A percentile compares a stretch with the other conserved stretches of the same genome.
These are phyloP conservation scores for Drosophila bocqueti DNA, from an alignment of 1,140 invertebrate species.

Conservation along the genomic window DNA sequence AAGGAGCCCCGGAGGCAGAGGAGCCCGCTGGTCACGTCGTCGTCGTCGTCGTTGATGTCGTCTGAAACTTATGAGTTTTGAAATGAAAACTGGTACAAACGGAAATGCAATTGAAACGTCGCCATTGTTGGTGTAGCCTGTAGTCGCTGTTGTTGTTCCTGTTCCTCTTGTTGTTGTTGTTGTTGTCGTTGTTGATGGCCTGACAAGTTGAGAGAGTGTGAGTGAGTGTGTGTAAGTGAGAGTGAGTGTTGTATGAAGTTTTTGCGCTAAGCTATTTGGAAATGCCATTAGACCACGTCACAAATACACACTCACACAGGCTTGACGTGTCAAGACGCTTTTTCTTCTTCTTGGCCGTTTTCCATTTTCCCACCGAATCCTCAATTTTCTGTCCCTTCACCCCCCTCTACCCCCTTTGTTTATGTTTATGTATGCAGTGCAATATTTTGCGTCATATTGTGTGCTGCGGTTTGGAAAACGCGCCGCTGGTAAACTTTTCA, in stretches of 20 bases:
- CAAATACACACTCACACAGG: slow-evolving; percentile 43
- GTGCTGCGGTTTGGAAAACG: slow-evolving; percentile 55
- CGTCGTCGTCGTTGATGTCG: slow-evolving; percentile 62
- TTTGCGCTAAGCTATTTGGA: slow-evolving; percentile 77
- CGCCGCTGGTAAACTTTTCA: slow-evolving; percentile 48
- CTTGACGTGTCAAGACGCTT: slow-evolving; percentile 33
- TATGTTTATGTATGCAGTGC: slow-evolving; percentile 78
- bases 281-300: slow-evolving; percentile 78
- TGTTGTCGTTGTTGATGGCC: slow-evolving; percentile 52
- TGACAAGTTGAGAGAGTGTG: slow-evolving; percentile 45
- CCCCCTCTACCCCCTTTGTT: slow-evolving; percentile 13
- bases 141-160: slow-evolving; percentile 5
- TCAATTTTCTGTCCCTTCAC: neutral
- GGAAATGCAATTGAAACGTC: slow-evolving; percentile 83
- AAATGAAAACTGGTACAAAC: slow-evolving; percentile 83
- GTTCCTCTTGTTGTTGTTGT: slow-evolving; percentile 2
- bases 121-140: slow-evolving; percentile 65
- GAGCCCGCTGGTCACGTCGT: slow-evolving; percentile 73
- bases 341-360: slow-evolving; percentile 23
- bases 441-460: slow-evolving; percentile 80
- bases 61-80: slow-evolving; percentile 83
- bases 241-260: slow-evolving; percentile 70
- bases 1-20: slow-evolving; percentile 21
- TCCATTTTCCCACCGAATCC: neutral
- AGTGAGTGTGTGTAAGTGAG: slow-evolving; percentile 32